Evolutionary conservation across 2,888 invertebrate species (phyloP), one percentile per base, ranked within the genome.

Genomic region (Operophtera brumata): DNA sequence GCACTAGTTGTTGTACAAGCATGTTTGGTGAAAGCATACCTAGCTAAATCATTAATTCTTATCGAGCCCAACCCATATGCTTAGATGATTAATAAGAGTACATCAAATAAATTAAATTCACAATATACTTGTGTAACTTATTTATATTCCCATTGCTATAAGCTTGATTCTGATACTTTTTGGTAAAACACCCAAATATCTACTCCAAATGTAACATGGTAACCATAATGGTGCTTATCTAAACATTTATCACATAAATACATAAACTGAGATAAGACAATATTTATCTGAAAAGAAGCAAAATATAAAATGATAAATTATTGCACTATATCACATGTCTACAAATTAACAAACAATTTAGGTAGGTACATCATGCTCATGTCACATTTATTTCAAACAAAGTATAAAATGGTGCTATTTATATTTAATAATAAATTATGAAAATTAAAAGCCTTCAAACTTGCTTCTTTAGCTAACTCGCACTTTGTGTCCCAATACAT

Each of bases 161-260:
- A 30, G 30, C 30, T 30, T 30, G 7, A 30, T 30, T 30, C 30
- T 30, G 30, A 30, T 13, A 12, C 8, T 12, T 36, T 36, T 36
- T 13, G 12, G 13, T 13, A 26, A 48, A 48, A 32, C 20, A 50
- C 43, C 32, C 41, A 47, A 36, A 8, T 9, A 30, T 12, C 12
- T 26, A 35, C 8, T 41, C 43, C 6, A 49, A 20, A 35, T 49
- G 37, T 43, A 36, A 37, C n/a, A n/a, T 37, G 41, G 47, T 35
- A 37, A 13, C n/a, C 30, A 35, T 9, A 42, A 13, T 3, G 1
- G 1, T 13, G 6, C 11, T 12, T 20, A 37, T 37, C 20, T 43
- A 20, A 43, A 47, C 32, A 53, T 53, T 53, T 54, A 54, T 44
- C 48, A 48, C 40, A 44, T 30, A 44, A 14, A 9, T 30, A 46